These are phyloP conservation scores for Ophion slaviceki DNA, from an alignment of 2,888 invertebrate species.

Conservation along the genomic window DNA sequence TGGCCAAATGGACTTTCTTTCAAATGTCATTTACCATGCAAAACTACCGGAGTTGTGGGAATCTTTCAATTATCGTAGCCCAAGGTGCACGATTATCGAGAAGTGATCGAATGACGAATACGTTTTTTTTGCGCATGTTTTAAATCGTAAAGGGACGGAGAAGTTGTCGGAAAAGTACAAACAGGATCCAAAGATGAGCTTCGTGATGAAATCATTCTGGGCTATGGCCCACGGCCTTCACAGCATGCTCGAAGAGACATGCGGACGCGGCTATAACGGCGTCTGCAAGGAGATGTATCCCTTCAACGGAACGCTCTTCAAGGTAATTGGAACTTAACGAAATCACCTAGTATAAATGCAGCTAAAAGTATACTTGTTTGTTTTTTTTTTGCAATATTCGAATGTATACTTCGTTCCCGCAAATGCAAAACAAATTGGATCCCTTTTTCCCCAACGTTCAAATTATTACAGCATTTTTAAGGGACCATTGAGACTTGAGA, in stretches of 20 bases:
- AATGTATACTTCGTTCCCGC: no score
- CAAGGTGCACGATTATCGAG: not conserved
- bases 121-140: not conserved
- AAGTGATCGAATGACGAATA: not conserved
- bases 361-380: no score
- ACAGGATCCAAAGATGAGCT: conserved; percentile 91
- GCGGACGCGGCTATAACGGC: conserved; percentile 85
- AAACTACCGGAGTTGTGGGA: no score
- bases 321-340: conserved; percentile 79
- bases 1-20: not conserved
- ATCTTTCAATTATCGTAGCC: not conserved
- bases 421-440: no score
- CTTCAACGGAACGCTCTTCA: conserved; percentile 89
- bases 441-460: no score
- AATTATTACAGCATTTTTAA: no score
- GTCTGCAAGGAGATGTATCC: conserved; percentile 88
- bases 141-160: conserved; percentile 84
- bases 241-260: conserved; percentile 88
- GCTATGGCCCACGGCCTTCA: conserved; percentile 90
- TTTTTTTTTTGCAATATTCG: no score
- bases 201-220: conserved; percentile 91
- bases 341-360: not conserved
- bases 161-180: conserved; percentile 85
- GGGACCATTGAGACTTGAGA: no score
- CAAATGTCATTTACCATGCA: not conserved